Base-by-base conservation (phyloP, 2,113 vertebrate genomes). In the Hemiprocne comata region DNA sequence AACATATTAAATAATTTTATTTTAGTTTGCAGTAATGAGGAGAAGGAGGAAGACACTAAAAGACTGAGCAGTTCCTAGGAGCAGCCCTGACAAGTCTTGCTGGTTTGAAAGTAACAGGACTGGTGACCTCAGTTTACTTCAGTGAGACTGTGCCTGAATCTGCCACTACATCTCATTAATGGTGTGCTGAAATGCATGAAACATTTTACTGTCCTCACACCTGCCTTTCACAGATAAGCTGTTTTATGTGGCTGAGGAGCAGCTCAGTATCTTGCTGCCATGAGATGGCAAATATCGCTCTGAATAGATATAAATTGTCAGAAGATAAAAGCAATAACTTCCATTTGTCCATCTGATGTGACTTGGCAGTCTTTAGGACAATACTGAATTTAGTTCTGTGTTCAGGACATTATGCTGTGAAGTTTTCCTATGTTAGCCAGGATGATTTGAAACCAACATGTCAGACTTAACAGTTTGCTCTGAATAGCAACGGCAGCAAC, bases 191-290 rank as follows among this genome's bases (percentile, higher is more conserved):
- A 94, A 96, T 66, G 17, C 13, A 44, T 60, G 16, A 89, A 66
- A 79, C 48, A 51, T 91, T 93, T 76, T 82, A 78, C 70, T 50
- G 18, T 95, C 53, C 61, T 97, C 81, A 80, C 53, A 89, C 34
- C 70, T 87, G 40, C 65, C 69, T 97, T 88, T 96, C 62, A 73
- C 38, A 69, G 38, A 78, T 58, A 46, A 94, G 74, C 25, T 84
- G 62, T n/a, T 97, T 94, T 77, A 74, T 0, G 0, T 94, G 60
- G 42, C 80, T 78, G 78, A 95, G 86, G 38, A 97, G 69, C 67
- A 46, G 31, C 42, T 78, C 82, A 74, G 67, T 86, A 61, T 62
- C 79, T 85, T 74, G 55, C 53, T 57, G 26, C 53, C 60, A 46
- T 15, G 8, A 34, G 20, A 34, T 51, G 42, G 33, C 28, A 24